phyloP scores from a whole-genome alignment of 2,888 invertebrate genomes.

The Brenthis hecate region DNA sequence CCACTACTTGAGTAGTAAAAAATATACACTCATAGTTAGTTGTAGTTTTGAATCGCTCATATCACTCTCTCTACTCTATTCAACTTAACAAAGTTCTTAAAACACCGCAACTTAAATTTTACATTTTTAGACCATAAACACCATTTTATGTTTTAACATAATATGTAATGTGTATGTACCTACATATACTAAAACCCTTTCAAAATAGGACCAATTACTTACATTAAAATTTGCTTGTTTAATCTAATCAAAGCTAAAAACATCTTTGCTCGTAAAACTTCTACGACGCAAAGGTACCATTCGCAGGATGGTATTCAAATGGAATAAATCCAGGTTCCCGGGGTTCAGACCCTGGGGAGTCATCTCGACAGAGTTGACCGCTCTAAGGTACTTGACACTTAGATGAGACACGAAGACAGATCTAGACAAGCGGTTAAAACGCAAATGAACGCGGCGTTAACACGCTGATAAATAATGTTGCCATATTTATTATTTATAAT shows the following conservation, averaged over 20 bases:
- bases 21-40: no score
- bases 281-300: constrained; percentile 68
- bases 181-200: not conserved
- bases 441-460: constrained; percentile 46
- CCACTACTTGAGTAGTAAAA: no score
- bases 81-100: no score
- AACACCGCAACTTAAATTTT: no score
- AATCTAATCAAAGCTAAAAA: constrained; percentile 67
- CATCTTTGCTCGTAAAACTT: constrained; percentile 70
- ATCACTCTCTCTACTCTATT: no score
- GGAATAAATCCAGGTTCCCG: constrained; percentile 75
- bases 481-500: not conserved
- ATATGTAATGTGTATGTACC: no score
- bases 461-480: constrained; percentile 2
- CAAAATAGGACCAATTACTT: constrained; percentile 1
- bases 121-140: no score
- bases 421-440: constrained; percentile 51
- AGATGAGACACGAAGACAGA: constrained; percentile 61
- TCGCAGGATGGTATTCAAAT: constrained; percentile 65
- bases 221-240: constrained; percentile 34
- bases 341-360: constrained; percentile 73
- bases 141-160: no score
- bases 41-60: no score
- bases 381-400: constrained; percentile 72
- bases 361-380: constrained; percentile 78